Conservation (phyloP, 2,888 invertebrate genomes). For the Drosophila melanocephala region DNA sequence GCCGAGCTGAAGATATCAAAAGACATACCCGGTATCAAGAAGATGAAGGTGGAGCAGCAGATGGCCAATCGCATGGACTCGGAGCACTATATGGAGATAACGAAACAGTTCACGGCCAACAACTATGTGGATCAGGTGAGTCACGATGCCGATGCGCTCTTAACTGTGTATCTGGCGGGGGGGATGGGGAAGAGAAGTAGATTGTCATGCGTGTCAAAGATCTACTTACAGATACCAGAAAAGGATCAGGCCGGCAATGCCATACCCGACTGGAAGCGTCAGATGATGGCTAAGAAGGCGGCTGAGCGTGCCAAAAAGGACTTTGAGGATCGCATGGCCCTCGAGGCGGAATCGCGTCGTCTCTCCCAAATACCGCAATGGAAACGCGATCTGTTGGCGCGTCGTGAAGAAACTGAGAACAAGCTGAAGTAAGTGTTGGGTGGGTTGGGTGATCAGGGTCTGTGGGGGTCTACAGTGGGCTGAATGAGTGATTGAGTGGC, state of each 20-base stretch:
- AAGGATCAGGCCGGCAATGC: constrained; percentile 94
- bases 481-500: constrained; percentile 36
- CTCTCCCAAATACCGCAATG: constrained; percentile 96
- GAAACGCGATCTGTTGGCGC: constrained; percentile 95
- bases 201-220: constrained; percentile 74
- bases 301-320: constrained; percentile 97
- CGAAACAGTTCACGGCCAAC: constrained; percentile 92
- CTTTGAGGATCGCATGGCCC: constrained; percentile 93
- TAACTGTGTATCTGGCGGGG: background rate
- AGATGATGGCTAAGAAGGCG: constrained; percentile 97
- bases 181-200: background rate
- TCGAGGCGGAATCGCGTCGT: constrained; percentile 93
- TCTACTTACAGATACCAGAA: constrained; percentile 91
- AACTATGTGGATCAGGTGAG: constrained; percentile 96
- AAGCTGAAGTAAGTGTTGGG: constrained; percentile 89
- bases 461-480: constrained; percentile 14
- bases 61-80: constrained; percentile 93
- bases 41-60: constrained; percentile 95
- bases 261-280: constrained; percentile 97
- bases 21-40: constrained; percentile 97
- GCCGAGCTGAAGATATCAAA: constrained; percentile 96
- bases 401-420: constrained; percentile 92
- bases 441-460: background rate
- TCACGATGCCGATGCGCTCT: constrained; percentile 45
- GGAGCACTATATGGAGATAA: constrained; percentile 93